These are phyloP conservation scores for Rhyacichthys aspro DNA, from an alignment of 2,797 vertebrate species.

Conservation along the genomic window DNA sequence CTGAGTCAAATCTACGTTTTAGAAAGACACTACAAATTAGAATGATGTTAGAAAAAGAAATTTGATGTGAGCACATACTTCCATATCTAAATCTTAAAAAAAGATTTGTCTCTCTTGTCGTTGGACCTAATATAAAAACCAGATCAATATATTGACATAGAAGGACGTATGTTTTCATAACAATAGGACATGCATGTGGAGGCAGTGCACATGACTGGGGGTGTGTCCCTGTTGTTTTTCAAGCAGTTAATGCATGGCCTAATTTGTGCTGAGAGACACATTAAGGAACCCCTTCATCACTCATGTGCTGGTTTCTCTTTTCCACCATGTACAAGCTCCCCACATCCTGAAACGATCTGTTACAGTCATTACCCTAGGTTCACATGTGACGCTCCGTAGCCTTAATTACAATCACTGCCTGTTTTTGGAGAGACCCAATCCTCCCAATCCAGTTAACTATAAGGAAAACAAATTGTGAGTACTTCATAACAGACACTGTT, in stretches of 20 bases:
- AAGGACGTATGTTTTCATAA: not conserved
- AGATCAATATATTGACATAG: not conserved
- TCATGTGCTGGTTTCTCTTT: conserved; percentile 9
- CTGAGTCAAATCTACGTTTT: too few relatives aligned
- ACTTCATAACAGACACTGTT: conserved; percentile 67
- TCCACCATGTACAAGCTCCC: conserved; percentile 4
- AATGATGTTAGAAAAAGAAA: too few relatives aligned
- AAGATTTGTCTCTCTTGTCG: too few relatives aligned
- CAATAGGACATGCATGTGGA: not conserved
- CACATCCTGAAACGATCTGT: conserved; percentile 30
- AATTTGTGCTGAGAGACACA: conserved; percentile 16
- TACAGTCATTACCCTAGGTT: conserved; percentile 56
- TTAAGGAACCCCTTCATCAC: conserved; percentile 8
- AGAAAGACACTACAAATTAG: too few relatives aligned
- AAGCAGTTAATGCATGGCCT: conserved; percentile 15
- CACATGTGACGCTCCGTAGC: conserved; percentile 52
- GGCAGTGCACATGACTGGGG: not conserved
- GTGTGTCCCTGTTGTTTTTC: conserved; percentile 14
- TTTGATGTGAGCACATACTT: too few relatives aligned
- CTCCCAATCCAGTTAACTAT: conserved; percentile 55
- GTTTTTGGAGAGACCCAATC: conserved; percentile 52
- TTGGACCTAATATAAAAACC: too few relatives aligned
- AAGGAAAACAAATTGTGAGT: conserved; percentile 70
- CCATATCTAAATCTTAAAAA: too few relatives aligned
- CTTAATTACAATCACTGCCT: conserved; percentile 58